Conservation (phyloP, 2,888 invertebrate species). For the Sussaba pulchella region DNA sequence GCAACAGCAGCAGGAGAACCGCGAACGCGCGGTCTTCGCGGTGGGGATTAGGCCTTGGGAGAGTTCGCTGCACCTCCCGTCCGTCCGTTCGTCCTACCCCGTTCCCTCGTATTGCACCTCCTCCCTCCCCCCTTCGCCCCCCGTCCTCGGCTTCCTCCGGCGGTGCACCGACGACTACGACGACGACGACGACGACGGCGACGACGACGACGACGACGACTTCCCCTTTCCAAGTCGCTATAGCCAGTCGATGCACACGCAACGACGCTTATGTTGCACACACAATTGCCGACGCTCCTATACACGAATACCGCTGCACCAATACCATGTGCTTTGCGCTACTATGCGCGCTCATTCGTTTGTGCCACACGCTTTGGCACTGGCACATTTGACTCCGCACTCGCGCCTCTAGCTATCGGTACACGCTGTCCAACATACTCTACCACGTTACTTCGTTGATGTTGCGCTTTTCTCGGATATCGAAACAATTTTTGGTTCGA, state of each 20-base stretch:
- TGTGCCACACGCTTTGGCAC: constrained; percentile 37
- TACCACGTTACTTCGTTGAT: constrained; percentile 2
- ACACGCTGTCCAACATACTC: background rate
- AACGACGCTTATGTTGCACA: constrained; percentile 54
- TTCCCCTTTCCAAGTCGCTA: constrained; percentile 81
- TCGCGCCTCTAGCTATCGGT: constrained; percentile 32
- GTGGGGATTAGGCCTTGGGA: constrained; percentile 82
- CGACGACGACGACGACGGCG: constrained; percentile 69
- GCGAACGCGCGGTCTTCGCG: constrained; percentile 55
- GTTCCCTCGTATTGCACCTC: constrained; percentile 58
- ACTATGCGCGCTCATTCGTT: constrained; percentile 26
- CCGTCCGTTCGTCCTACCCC: constrained; percentile 77
- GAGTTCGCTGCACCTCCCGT: constrained; percentile 84
- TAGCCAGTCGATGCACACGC: constrained; percentile 72
- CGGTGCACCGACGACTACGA: constrained; percentile 65
- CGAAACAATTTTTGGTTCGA: background rate
- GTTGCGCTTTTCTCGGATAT: background rate
- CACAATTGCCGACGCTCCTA: constrained; percentile 50
- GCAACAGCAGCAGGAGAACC: constrained; percentile 53
- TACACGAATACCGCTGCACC: constrained; percentile 6
- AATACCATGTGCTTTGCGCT: background rate
- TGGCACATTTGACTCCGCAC: constrained; percentile 35
- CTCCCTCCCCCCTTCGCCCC: constrained; percentile 50
- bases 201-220: constrained; percentile 72
- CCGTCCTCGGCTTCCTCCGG: constrained; percentile 40